Percentiles rank a stretch among this genome's conserved stretches.
Evolutionary conservation across 1,140 invertebrate genomes (phyloP).

Genomic region (Acromyrmex heyeri): DNA sequence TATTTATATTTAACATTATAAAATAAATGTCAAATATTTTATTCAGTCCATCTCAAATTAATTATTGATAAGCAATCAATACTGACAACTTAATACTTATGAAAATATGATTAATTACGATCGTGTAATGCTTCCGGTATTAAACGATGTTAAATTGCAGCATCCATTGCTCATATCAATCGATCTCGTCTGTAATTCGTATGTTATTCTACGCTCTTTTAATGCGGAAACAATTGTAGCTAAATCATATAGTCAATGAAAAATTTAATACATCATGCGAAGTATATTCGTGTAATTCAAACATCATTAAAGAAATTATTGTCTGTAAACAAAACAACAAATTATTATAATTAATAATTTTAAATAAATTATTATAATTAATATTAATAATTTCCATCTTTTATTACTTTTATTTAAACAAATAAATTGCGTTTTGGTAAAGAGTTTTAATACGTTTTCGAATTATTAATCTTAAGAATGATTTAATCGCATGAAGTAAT

Average conservation of each 20-base stretch:
- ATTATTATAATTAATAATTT: no score
- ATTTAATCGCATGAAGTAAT: not conserved
- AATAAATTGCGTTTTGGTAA: not conserved
- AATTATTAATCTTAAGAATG: not conserved
- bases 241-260: not conserved
- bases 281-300: not conserved
- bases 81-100: not conserved
- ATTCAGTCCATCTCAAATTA: not conserved
- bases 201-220: not conserved
- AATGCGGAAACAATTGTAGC: not conserved
- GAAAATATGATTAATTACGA: not conserved
- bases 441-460: not conserved
- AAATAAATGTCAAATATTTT: constrained; percentile 1
- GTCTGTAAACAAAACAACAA: not conserved
- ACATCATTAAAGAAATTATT: not conserved
- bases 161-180: not conserved
- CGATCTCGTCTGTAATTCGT: not conserved
- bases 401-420: not conserved
- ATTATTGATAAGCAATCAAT: not conserved
- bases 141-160: not conserved
- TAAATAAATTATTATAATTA: no score
- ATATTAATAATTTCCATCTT: not conserved
- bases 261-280: not conserved
- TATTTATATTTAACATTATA: not conserved
- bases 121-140: not conserved